Base-by-base conservation (phyloP, 2,113 vertebrate genomes). In the Arvicanthis niloticus region DNA sequence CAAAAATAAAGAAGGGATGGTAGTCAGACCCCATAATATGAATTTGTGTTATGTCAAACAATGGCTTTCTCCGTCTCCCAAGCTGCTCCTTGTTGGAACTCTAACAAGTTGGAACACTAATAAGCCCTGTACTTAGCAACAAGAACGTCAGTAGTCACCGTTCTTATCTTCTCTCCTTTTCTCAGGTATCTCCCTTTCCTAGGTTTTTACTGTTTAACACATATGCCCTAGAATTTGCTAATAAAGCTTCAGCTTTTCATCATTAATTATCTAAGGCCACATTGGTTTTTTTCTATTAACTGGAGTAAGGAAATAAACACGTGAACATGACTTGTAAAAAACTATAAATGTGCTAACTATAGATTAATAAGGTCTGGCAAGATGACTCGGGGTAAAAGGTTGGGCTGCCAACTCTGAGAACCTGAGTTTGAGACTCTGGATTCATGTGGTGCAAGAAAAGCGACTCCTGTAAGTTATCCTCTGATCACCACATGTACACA, bases 1-100 rank as follows among this genome's bases (percentile, higher is more conserved):
- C 29, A 95, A 85, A 95, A 90, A 70, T 87, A 70, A 45, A 76
- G 72, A 94, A 68, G 26, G 3, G 53, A 48, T 65, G 77, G 87
- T 31, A 84, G 81, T 93, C 81, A 65, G 21, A 77, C 16, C 34
- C 53, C 10, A 73, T 82, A 88, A 78, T 37, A 65, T 8, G 81
- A 53, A 82, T 53, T 58, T 95, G 88, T 56, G 19, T 77, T 76
- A 70, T 21, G 24, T 56, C 31, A 48, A 58, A 81, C 56, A 76
- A 72, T 73, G 40, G 29, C 68, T 88, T 82, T 95, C 78, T 89
- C 48, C 58, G 31, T 76, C 56, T 24, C 56, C 80, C 72, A 45
- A 26, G 17, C 72, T n/a, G 78, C 37, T 91, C 82, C 62, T 11
- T 51, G 10, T 51, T 51, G 10, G 51, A 51, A 11, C 51, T 51